phyloP scores from a whole-genome alignment of 1,140 invertebrate species.

The Danaus melanippus region DNA sequence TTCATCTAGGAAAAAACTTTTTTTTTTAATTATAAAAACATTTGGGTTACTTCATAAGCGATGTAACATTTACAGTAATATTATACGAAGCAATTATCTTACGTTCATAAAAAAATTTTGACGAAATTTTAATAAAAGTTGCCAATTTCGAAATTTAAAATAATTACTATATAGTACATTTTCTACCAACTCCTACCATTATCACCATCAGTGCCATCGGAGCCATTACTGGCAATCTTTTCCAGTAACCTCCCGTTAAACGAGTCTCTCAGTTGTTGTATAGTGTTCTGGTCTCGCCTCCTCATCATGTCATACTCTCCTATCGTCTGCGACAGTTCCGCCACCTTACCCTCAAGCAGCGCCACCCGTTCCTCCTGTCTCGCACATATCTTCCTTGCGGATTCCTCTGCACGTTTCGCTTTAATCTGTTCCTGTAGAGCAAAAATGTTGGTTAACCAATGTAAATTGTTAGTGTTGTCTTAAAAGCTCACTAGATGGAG shows the following conservation, averaged over 20 bases:
- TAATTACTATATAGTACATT: no score
- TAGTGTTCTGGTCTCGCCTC: conserved; percentile 82
- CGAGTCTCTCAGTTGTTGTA: conserved; percentile 80
- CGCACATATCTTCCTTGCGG: conserved; percentile 76
- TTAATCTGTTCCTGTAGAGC: conserved; percentile 75
- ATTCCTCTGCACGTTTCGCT: conserved; percentile 78
- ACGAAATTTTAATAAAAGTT: no score
- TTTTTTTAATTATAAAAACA: no score
- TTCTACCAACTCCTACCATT: no score
- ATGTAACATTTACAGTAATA: no score
- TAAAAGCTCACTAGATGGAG: no score
- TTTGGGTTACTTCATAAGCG: no score
- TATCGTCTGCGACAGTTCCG: conserved; percentile 85
- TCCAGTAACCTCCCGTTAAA: conserved; percentile 47
- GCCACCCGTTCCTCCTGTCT: conserved; percentile 84
- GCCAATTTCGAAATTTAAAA: no score
- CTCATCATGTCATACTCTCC: conserved; percentile 84
- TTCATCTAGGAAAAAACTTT: conserved; percentile 34
- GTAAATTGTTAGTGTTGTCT: no score
- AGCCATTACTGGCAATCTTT: conserved; percentile 24
- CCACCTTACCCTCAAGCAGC: conserved; percentile 82
- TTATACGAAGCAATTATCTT: no score
- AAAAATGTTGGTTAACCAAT: conserved; percentile 1
- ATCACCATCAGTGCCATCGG: conserved; percentile 14
- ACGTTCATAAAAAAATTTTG: no score